phyloP scores from a whole-genome alignment of 2,888 invertebrate genomes.

The Drosophila nigricruria region DNA sequence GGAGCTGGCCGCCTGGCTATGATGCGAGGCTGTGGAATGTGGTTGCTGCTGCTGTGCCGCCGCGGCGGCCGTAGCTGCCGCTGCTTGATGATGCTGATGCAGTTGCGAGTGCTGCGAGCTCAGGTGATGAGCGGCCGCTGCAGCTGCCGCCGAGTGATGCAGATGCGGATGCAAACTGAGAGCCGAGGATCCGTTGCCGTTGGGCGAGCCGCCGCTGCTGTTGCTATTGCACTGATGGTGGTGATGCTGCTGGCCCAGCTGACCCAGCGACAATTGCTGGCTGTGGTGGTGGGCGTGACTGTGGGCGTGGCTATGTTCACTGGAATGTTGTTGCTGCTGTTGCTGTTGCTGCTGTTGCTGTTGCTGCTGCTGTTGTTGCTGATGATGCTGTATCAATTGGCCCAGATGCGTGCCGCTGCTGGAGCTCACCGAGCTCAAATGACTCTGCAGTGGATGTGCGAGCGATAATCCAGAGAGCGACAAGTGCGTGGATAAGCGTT shows the following conservation, averaged over 20 bases:
- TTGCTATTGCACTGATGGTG: constrained; percentile 76
- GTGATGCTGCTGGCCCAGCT: constrained; percentile 78
- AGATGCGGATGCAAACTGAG: constrained; percentile 60
- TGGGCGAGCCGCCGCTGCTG: constrained; percentile 71
- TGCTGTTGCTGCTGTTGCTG: constrained; percentile 75
- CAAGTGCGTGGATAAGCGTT: constrained; percentile 85
- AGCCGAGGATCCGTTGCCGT: constrained; percentile 57
- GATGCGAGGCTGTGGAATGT: constrained; percentile 53
- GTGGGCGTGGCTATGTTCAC: constrained; percentile 63
- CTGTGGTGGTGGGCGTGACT: constrained; percentile 73
- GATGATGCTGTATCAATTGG: constrained; percentile 70
- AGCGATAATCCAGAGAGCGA: constrained; percentile 85
- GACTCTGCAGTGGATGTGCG: constrained; percentile 85
- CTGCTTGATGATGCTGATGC: constrained; percentile 66
- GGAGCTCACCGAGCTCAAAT: constrained; percentile 80
- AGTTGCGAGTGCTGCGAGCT: constrained; percentile 62
- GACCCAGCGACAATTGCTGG: constrained; percentile 80
- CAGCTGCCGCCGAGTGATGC: constrained; percentile 63
- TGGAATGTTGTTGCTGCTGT: constrained; percentile 71
- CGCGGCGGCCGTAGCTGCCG: constrained; percentile 51
- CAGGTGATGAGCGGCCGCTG: constrained; percentile 59
- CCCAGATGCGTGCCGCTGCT: constrained; percentile 75
- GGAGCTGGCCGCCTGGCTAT: constrained; percentile 56
- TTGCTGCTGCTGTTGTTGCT: constrained; percentile 76
- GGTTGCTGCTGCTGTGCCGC: constrained; percentile 55